Conservation (phyloP, 2,113 vertebrate species). For the Nycticryphes semicollaris region DNA sequence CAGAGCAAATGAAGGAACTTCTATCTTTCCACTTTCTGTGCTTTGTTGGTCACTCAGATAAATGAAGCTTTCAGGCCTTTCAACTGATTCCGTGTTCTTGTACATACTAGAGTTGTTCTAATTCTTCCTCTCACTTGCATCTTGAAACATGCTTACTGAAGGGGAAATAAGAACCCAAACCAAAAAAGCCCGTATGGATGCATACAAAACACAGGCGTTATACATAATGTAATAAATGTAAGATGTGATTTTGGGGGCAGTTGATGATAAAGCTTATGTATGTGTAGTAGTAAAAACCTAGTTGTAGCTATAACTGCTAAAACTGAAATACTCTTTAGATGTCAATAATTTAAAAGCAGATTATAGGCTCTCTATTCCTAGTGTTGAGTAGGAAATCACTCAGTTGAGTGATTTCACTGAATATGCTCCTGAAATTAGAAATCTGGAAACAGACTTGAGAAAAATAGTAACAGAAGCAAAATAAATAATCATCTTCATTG, state of each 20-base stretch:
- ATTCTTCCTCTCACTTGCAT: neutral
- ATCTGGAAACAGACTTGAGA: neutral
- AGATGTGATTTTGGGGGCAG: neutral
- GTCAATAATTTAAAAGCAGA: neutral
- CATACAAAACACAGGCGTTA: neutral
- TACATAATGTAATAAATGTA: neutral
- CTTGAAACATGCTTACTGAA: neutral
- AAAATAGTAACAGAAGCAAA: neutral
- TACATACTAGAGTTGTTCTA: neutral
- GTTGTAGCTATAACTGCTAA: neutral
- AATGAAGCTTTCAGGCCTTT: neutral
- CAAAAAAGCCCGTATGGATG: rapidly evolving
- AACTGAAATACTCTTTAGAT: neutral
- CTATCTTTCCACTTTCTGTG: neutral
- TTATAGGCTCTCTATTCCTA: neutral
- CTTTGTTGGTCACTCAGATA: neutral
- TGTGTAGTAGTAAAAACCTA: neutral
- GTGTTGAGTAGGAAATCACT: neutral
- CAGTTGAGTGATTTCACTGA: neutral
- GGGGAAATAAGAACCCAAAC: neutral
- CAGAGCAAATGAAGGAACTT: neutral
- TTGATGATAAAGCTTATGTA: neutral
- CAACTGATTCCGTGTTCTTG: neutral
- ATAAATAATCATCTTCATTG: neutral
- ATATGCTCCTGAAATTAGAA: neutral